A percentile compares a stretch with the other conserved stretches of the same genome.
Conservation (phyloP, 2,113 vertebrate genomes). For the Cololabis saira region DNA sequence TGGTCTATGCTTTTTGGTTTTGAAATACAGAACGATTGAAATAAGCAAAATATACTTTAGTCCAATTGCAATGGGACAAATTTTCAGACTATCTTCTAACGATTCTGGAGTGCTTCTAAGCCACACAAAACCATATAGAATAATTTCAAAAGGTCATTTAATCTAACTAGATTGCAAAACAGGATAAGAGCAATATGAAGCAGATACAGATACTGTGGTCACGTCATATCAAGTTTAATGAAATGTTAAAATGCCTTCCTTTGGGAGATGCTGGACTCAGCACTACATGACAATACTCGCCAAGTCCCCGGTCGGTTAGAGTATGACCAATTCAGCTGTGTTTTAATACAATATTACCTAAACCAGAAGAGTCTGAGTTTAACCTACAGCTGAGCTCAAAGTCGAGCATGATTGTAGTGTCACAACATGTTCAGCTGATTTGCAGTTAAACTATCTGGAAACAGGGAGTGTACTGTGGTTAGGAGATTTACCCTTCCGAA, state of each 20-base stretch:
- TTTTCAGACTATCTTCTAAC: not conserved
- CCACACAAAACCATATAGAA: not conserved
- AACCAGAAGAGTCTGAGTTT: no score
- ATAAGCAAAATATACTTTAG: not conserved
- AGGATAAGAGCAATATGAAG: not conserved
- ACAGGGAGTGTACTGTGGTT: no score
- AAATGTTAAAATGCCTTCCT: conserved; percentile 29
- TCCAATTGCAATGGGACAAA: no score
- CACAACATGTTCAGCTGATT: no score
- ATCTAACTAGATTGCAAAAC: not conserved
- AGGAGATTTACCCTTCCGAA: no score
- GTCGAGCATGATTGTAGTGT: no score
- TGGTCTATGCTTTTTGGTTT: conserved; percentile 3
- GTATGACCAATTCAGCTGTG: no score
- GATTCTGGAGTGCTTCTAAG: not conserved
- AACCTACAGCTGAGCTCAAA: no score
- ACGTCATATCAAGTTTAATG: conserved; percentile 24
- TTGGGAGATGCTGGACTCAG: conserved; percentile 11
- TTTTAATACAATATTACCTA: no score
- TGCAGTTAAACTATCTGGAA: no score
- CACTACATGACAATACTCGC: no score
- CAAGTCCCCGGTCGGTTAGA: no score
- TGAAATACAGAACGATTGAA: not conserved
- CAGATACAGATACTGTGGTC: conserved; percentile 1
- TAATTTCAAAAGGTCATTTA: not conserved